These are phyloP conservation scores for Galerucella nymphaeae DNA, from an alignment of 2,888 invertebrate species.

Conservation along the genomic window DNA sequence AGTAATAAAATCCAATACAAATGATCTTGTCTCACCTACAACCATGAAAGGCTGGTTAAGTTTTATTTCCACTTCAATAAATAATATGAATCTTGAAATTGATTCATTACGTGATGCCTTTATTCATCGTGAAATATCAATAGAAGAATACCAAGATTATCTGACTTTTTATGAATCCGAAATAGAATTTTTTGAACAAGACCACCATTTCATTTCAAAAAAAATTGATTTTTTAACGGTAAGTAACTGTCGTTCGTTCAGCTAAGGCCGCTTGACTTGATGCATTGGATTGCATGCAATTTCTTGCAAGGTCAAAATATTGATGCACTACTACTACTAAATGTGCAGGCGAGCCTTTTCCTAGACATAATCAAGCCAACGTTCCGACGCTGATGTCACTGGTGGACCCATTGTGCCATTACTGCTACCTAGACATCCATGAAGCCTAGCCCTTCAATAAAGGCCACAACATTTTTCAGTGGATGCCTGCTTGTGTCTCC, in stretches of 20 bases:
- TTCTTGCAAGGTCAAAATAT: too few species aligned
- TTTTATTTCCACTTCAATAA: background rate
- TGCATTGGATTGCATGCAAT: too few species aligned
- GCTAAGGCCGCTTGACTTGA: too few species aligned
- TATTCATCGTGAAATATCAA: background rate
- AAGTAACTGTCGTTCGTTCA: background rate
- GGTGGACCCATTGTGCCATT: too few species aligned
- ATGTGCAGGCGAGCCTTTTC: too few species aligned
- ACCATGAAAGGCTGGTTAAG: background rate
- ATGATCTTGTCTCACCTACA: background rate
- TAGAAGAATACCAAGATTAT: background rate
- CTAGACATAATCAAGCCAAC: too few species aligned
- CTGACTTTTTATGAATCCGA: background rate
- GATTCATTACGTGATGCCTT: background rate
- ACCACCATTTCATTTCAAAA: background rate
- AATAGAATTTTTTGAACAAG: background rate
- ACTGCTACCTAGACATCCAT: too few species aligned
- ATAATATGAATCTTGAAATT: background rate
- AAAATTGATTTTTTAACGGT: background rate
- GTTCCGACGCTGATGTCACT: too few species aligned
- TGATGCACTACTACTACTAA: too few species aligned
- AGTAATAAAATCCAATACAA: background rate
- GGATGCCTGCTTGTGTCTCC: too few species aligned
- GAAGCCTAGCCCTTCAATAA: too few species aligned
- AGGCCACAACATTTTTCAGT: too few species aligned